Conservation (phyloP, 2,888 invertebrate species). For the Pachymerium ferrugineum region DNA sequence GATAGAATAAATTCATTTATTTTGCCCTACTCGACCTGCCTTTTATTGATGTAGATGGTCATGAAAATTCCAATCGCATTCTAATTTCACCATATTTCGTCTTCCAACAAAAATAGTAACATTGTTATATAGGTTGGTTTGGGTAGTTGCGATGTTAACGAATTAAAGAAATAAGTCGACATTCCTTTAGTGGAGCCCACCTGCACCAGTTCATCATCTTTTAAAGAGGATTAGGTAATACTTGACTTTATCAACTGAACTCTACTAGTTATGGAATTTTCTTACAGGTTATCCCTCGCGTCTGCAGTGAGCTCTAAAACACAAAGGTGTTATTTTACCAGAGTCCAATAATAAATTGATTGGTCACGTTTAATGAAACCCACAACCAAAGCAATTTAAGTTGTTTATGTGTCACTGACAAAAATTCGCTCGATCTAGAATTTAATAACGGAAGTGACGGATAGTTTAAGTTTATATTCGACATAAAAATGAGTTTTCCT, state of each 20-base stretch:
- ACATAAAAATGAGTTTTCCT: not conserved
- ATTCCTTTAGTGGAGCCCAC: no score
- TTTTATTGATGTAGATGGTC: not conserved
- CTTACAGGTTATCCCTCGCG: not conserved
- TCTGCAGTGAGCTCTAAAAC: slow-evolving; percentile 9
- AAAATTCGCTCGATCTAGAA: not conserved
- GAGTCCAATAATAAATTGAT: slow-evolving; percentile 62
- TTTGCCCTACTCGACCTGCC: no score
- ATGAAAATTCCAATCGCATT: slow-evolving; percentile 27
- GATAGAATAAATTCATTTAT: not conserved
- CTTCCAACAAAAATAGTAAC: slow-evolving; percentile 33
- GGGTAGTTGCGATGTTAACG: not conserved
- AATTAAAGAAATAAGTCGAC: no score
- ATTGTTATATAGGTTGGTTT: no score
- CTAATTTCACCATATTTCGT: slow-evolving; percentile 16
- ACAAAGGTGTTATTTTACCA: slow-evolving; percentile 49
- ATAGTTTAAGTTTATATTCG: slow-evolving; percentile 43
- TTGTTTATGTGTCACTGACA: slow-evolving; percentile 32
- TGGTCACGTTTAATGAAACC: slow-evolving; percentile 76
- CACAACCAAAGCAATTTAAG: slow-evolving; percentile 66
- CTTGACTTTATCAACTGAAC: no score
- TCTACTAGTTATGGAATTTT: no score
- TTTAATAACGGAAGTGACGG: slow-evolving; percentile 46
- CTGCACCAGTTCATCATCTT: no score
- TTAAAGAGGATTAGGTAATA: no score